Evolutionary conservation across 2,888 invertebrate genomes (phyloP).

Genomic region (Polylopha cassiicola): DNA sequence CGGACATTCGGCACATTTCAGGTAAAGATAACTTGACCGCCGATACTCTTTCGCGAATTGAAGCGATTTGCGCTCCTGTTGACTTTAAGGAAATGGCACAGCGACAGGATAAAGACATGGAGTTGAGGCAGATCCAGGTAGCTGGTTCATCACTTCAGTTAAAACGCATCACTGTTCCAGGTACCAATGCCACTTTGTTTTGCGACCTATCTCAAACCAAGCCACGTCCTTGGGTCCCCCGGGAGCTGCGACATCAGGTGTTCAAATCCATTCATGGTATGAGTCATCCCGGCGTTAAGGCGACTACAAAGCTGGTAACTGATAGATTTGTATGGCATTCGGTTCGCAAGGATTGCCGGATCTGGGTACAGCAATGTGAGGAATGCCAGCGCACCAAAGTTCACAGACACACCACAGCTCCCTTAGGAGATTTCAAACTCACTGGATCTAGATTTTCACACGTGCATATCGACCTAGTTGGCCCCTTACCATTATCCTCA

Average conservation of each 20-base stretch:
- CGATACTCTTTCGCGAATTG: slow-evolving; percentile 33
- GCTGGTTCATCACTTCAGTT: background rate
- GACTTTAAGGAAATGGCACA: slow-evolving; percentile 10
- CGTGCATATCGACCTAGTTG: slow-evolving; percentile 10
- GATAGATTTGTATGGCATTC: slow-evolving; percentile 39
- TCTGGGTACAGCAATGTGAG: slow-evolving; percentile 30
- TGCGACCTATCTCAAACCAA: slow-evolving; percentile 2
- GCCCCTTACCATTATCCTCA: slow-evolving; percentile 7
- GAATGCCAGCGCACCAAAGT: slow-evolving; percentile 21
- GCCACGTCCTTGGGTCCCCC: slow-evolving; percentile 1
- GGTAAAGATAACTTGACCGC: slow-evolving; percentile 33
- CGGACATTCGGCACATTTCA: slow-evolving; percentile 34
- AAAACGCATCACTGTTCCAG: background rate
- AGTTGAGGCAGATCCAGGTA: background rate
- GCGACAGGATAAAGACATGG: slow-evolving; percentile 15
- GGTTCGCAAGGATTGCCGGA: slow-evolving; percentile 26
- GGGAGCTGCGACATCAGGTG: background rate
- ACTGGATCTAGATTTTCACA: slow-evolving; percentile 1
- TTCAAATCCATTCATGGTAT: slow-evolving; percentile 11
- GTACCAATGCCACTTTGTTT: background rate
- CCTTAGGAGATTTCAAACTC: slow-evolving; percentile 1
- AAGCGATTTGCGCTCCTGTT: slow-evolving; percentile 4
- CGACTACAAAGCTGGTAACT: slow-evolving; percentile 24
- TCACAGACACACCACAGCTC: slow-evolving; percentile 13
- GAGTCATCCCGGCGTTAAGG: slow-evolving; percentile 4